These are phyloP conservation scores for Cydia amplana DNA, from an alignment of 1,140 invertebrate species.

Conservation along the genomic window DNA sequence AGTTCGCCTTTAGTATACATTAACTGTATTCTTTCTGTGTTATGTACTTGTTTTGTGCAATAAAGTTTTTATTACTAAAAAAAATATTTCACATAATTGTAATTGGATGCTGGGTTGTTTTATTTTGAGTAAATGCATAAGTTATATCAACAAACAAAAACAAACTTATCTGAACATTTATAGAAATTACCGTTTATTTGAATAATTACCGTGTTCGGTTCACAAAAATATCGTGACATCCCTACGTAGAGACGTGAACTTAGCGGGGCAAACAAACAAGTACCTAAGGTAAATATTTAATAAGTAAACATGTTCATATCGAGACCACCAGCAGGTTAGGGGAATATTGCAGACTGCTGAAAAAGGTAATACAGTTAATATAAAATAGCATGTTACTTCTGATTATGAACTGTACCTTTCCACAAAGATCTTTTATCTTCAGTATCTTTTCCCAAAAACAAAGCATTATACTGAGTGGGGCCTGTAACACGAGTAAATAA, in stretches of 20 bases:
- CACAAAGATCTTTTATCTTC: neutral
- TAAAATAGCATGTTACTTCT: neutral
- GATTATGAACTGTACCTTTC: neutral
- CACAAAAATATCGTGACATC: neutral
- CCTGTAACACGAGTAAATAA: too few species aligned
- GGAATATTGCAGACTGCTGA: constrained; percentile 2
- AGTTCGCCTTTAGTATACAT: too few species aligned
- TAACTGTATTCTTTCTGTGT: too few species aligned
- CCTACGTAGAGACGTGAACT: neutral
- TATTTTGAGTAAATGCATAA: too few species aligned
- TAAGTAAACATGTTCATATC: constrained; percentile 19
- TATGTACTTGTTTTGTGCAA: too few species aligned
- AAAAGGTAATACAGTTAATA: neutral
- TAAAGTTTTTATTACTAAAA: too few species aligned
- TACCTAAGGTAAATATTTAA: constrained; percentile 14
- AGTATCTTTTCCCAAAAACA: neutral
- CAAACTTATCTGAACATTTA: too few species aligned
- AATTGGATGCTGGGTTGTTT: too few species aligned
- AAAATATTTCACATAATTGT: too few species aligned
- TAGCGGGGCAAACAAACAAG: constrained; percentile 16
- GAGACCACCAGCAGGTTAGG: neutral
- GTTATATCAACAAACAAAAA: too few species aligned
- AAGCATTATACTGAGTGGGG: too few species aligned
- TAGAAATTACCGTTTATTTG: neutral
- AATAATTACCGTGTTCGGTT: neutral